Base-by-base conservation (phyloP, 2,888 invertebrate species). In the Osedax frankpressi region DNA sequence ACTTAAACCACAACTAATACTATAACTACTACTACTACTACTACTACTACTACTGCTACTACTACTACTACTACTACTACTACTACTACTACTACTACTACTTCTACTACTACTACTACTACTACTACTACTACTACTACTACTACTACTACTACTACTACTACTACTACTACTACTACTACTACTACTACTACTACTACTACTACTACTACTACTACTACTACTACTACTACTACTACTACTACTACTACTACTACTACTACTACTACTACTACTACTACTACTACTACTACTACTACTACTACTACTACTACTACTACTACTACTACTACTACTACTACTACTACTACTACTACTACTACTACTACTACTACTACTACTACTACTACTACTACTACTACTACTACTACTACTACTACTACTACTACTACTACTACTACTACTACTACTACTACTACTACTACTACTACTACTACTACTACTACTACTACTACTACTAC, bases 331-430 rank as follows among this genome's bases (percentile, higher is more conserved):
- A 70, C 70, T 70, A 28, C 70, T 28, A 70, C 70, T 24, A 70
- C 70, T 28, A 70, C 70, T 70, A 28, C 70, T 28, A 70, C 70
- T 24, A 70, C 70, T 28, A 70, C 70, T 65, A 65, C 70, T 28
- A 70, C 70, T 70, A 28, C 70, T 28, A 70, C 70, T 24, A 70
- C 70, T 28, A 70, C 70, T 70, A 28, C 70, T 28, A 70, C 70
- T 24, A 70, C 70, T 28, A 70, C 70, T 70, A 28, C 70, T 28
- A 65, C 70, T 28, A n/a, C 59, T 26, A 44, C 71, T 44, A 65
- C 65, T n/a, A 65, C 65, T 25, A 65, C 65, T 65, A 25, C 65
- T 25, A 65, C 44, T 44, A 44, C 44, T 44, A 44, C 65, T 65
- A 26, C 65, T 26, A 1, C 65, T 0, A n/a, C 65, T 44, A 44